phyloP scores from a whole-genome alignment of 2,888 invertebrate species.

The Entomobrya multifasciata region DNA sequence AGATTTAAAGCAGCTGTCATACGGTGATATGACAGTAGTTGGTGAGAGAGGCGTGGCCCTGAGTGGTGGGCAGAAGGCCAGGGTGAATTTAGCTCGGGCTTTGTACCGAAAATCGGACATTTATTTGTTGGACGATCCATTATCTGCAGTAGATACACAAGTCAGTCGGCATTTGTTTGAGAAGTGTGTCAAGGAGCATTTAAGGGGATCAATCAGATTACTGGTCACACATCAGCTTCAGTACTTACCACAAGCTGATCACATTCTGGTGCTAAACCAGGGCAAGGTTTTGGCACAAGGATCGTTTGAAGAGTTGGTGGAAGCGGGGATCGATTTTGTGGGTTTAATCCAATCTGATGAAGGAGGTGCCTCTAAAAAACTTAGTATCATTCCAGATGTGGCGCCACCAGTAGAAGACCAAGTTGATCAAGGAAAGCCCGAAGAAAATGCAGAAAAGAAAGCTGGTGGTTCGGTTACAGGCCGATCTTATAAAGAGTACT shows the following conservation, averaged over 20 bases:
- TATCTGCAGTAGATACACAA: conserved; percentile 81
- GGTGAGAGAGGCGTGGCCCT: conserved; percentile 72
- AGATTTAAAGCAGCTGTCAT: conserved; percentile 72
- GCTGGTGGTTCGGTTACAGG: conserved; percentile 75
- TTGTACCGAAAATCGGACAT: conserved; percentile 80
- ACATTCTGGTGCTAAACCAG: conserved; percentile 75
- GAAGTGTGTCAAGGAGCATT: conserved; percentile 81
- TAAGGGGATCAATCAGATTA: conserved; percentile 82
- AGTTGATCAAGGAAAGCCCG: conserved; percentile 58
- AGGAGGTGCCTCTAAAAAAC: conserved; percentile 10
- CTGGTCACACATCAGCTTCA: conserved; percentile 91
- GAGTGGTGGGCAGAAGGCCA: conserved; percentile 82
- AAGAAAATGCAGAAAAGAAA: conserved; percentile 71
- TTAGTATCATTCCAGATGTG: neutral
- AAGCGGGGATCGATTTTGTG: conserved; percentile 80
- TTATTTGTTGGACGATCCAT: conserved; percentile 83
- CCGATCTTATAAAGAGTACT: conserved; percentile 82
- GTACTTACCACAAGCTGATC: conserved; percentile 75
- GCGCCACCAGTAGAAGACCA: neutral
- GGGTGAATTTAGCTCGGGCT: conserved; percentile 81
- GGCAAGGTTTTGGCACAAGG: conserved; percentile 85
- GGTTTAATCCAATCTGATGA: conserved; percentile 77
- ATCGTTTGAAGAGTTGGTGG: conserved; percentile 84
- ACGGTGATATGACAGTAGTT: conserved; percentile 72
- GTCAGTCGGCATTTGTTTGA: conserved; percentile 77